These are phyloP conservation scores for Pelagia noctiluca DNA, from an alignment of 30 jellyfish, hydroid and myxozoan genomes.

Conservation along the genomic window DNA sequence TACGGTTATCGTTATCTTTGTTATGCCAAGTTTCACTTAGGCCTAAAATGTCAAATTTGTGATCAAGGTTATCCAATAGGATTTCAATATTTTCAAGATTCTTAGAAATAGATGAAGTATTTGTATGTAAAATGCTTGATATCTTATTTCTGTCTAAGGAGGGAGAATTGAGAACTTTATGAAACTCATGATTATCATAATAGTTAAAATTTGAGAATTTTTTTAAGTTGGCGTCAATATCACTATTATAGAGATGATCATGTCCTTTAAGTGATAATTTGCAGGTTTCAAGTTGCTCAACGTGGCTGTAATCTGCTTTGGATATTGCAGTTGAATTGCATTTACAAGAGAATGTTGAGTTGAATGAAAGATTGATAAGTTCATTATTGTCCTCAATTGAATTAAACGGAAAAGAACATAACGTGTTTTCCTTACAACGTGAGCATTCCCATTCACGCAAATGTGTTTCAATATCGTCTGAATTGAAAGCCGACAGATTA, in stretches of 20 bases:
- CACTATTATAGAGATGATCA: not conserved
- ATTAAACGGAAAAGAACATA: not conserved
- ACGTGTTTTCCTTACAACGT: not conserved
- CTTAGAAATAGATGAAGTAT: too few relatives aligned
- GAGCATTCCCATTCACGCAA: not conserved
- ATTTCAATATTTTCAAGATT: too few relatives aligned
- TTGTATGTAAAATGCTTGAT: not conserved
- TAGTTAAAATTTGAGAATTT: not conserved
- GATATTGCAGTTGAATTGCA: slow-evolving; percentile 1
- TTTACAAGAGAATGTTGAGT: not conserved
- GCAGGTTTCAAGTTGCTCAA: not conserved
- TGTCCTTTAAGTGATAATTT: not conserved
- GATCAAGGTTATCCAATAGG: too few relatives aligned
- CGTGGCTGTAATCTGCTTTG: not conserved
- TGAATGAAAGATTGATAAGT: not conserved
- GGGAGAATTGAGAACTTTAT: not conserved
- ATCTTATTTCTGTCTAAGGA: not conserved
- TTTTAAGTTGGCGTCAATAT: not conserved
- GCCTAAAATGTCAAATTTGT: too few relatives aligned
- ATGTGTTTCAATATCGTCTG: not conserved
- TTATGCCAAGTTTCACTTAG: too few relatives aligned
- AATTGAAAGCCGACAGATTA: not conserved
- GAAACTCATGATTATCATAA: not conserved
- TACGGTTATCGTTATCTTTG: too few relatives aligned
- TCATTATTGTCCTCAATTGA: not conserved